phyloP scores from a whole-genome alignment of 1,140 invertebrate genomes.

The Diachasma alloeum region DNA sequence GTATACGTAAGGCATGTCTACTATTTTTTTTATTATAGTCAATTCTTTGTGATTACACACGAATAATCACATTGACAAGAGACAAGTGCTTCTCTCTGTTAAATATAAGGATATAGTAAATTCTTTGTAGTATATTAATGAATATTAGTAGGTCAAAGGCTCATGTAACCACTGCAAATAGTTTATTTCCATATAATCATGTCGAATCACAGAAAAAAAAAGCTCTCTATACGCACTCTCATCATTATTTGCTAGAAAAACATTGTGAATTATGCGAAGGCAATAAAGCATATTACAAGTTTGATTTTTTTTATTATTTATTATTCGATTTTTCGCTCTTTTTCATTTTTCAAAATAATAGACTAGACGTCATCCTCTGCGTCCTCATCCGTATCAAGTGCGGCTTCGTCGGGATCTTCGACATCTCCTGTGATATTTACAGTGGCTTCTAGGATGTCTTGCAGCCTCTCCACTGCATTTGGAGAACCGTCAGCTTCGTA shows the following conservation, averaged over 20 bases:
- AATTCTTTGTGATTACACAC: constrained; percentile 27
- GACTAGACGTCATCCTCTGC: not conserved
- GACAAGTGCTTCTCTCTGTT: not conserved
- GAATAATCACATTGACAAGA: too few relatives aligned
- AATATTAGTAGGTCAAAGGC: not conserved
- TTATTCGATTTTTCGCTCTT: too few relatives aligned
- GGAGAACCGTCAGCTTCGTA: not conserved
- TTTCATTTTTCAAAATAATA: too few relatives aligned
- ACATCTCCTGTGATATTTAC: not conserved
- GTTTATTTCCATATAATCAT: not conserved
- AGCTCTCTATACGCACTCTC: not conserved
- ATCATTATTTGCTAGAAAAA: not conserved
- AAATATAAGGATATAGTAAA: not conserved
- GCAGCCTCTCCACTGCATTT: not conserved
- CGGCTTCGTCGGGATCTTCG: not conserved
- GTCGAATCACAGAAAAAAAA: not conserved
- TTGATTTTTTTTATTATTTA: not conserved
- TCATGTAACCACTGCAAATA: not conserved
- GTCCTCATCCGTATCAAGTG: not conserved
- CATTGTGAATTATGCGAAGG: not conserved
- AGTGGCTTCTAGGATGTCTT: not conserved
- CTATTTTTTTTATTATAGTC: constrained; percentile 29
- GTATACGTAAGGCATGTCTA: constrained; percentile 26
- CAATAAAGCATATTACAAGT: not conserved
- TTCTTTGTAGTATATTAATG: not conserved